A percentile compares a stretch with the other conserved stretches of the same genome.
These are phyloP conservation scores for Lucifuga dentata DNA, from an alignment of 2,113 vertebrate genomes.

Conservation along the genomic window DNA sequence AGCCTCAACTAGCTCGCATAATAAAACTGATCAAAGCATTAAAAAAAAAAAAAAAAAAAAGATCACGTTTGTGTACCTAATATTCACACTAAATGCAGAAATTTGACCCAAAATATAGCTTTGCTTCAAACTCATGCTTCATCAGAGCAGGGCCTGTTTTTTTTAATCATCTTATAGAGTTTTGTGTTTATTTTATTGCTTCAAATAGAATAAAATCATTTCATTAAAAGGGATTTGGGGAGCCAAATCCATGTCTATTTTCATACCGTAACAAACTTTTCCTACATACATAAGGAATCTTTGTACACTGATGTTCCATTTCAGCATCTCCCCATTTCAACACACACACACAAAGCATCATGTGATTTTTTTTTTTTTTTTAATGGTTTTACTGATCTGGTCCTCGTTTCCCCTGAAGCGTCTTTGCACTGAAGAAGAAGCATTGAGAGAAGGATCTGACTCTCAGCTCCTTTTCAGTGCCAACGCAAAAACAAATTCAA, in stretches of 20 bases:
- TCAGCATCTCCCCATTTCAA: slow-evolving; percentile 46
- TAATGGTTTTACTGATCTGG: slow-evolving; percentile 60
- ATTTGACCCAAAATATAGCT: slow-evolving; percentile 32
- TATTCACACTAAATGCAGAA: slow-evolving; percentile 16
- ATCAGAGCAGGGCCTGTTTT: slow-evolving; percentile 27
- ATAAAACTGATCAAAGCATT: slow-evolving; percentile 32
- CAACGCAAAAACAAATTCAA: background rate
- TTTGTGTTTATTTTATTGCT: slow-evolving; percentile 11
- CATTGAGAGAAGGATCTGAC: too few relatives aligned
- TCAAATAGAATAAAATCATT: slow-evolving; percentile 48
- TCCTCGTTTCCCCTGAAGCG: slow-evolving; percentile 31
- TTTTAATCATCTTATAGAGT: slow-evolving; percentile 6
- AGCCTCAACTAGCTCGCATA: slow-evolving; percentile 14
- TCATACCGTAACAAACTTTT: slow-evolving; percentile 59
- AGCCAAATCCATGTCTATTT: slow-evolving; percentile 69
- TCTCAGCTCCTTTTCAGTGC: too few relatives aligned
- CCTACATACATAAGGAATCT: slow-evolving; percentile 48
- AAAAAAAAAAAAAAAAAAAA: too few relatives aligned
- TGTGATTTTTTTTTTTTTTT: slow-evolving; percentile 45
- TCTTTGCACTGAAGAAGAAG: slow-evolving; percentile 35
- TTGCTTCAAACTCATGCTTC: background rate
- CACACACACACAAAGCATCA: slow-evolving; percentile 29
- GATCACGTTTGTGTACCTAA: too few relatives aligned
- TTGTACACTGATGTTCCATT: slow-evolving; percentile 51
- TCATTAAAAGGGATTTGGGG: slow-evolving; percentile 66